phyloP scores from a whole-genome alignment of 2,797 vertebrate genomes.

The Myotis findleyi region DNA sequence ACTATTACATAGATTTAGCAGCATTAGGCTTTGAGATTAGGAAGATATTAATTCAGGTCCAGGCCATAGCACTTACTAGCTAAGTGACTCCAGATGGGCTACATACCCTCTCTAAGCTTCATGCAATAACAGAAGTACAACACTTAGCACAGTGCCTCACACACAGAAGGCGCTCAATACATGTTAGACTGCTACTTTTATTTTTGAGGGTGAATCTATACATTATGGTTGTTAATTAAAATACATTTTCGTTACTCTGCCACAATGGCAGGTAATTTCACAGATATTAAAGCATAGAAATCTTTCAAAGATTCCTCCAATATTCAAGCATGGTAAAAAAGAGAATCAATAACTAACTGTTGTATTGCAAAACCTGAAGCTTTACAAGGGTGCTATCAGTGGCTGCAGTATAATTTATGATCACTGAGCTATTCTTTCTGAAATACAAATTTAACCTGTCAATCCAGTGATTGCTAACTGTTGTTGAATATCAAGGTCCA shows the following conservation, averaged over 20 bases:
- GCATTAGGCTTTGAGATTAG: not conserved
- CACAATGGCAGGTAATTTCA: not conserved
- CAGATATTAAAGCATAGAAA: not conserved
- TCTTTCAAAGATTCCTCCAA: not conserved
- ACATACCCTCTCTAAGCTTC: not conserved
- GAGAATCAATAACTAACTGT: not conserved
- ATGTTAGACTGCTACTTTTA: not conserved
- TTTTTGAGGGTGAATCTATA: not conserved
- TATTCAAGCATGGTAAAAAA: not conserved
- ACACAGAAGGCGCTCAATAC: not conserved
- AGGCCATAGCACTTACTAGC: not conserved
- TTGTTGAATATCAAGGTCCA: not conserved
- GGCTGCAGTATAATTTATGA: not conserved
- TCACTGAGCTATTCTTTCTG: not conserved
- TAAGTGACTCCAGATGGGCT: not conserved
- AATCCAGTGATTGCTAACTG: not conserved
- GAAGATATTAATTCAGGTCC: not conserved
- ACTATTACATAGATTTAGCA: not conserved
- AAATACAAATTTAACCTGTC: constrained; percentile 3
- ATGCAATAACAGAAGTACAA: not conserved
- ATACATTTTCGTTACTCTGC: not conserved
- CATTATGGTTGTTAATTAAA: not conserved
- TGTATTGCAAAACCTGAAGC: not conserved
- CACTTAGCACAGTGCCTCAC: not conserved
- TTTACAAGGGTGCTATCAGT: not conserved